Conservation (phyloP, 2,113 vertebrate species). For the Burhinus bistriatus region DNA sequence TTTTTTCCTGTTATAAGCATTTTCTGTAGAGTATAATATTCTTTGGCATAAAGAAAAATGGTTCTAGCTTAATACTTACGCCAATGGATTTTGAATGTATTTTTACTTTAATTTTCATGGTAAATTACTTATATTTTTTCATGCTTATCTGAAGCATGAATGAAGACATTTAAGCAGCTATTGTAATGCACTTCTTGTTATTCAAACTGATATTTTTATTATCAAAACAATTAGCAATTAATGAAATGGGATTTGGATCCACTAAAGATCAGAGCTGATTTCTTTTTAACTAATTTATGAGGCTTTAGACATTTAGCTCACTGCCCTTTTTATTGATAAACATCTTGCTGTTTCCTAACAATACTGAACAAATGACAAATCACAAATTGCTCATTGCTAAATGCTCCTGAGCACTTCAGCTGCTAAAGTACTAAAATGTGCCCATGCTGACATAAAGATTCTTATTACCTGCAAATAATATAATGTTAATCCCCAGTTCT, state of each 20-base stretch:
- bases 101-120: neutral
- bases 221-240: conserved; percentile 57
- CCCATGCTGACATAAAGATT: neutral
- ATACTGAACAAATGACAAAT: neutral
- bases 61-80: neutral
- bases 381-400: neutral
- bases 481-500: neutral
- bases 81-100: neutral
- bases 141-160: neutral
- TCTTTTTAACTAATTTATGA: conserved; percentile 42
- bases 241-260: conserved; percentile 44
- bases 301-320: conserved; percentile 4
- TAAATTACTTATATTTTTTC: conserved; percentile 27
- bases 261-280: conserved; percentile 39
- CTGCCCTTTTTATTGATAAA: conserved; percentile 38
- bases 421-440: neutral
- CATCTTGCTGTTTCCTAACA: conserved; percentile 10
- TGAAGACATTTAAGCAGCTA: conserved; percentile 21
- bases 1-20: neutral
- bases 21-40: neutral
- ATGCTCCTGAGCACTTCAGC: neutral
- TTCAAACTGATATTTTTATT: conserved; percentile 47
- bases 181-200: conserved; percentile 48
- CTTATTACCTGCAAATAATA: neutral
- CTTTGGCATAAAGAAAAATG: neutral